A percentile compares a stretch with the other conserved stretches of the same genome.
phyloP scores from a whole-genome alignment of 2,888 invertebrate species.

The Athripsodes cinereus region DNA sequence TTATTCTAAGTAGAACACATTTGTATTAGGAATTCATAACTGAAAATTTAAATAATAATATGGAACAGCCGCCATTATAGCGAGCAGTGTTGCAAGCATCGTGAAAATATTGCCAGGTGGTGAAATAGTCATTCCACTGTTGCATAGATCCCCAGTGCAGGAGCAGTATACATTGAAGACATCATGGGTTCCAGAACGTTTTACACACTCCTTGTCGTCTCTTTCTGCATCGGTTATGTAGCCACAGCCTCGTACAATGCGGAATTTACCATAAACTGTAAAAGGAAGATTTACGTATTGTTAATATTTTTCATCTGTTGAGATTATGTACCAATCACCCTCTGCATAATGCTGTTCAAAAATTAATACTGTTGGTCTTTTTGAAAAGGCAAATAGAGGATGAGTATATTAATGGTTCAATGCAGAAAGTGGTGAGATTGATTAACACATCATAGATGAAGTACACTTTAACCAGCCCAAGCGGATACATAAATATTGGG shows the following conservation, averaged over 20 bases:
- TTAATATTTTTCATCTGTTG: too few species aligned
- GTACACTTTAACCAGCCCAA: too few species aligned
- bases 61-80: conserved; percentile 6
- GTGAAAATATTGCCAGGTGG: conserved; percentile 13
- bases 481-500: too few species aligned
- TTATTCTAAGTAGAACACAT: too few species aligned
- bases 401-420: too few species aligned
- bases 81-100: conserved; percentile 12
- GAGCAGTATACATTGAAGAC: conserved; percentile 71
- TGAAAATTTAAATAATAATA: conserved; percentile 6
- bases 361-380: too few species aligned
- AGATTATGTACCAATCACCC: too few species aligned
- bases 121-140: conserved; percentile 41
- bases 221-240: conserved; percentile 60
- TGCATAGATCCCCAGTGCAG: conserved; percentile 73
- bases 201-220: conserved; percentile 57
- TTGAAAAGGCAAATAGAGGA: too few species aligned
- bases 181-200: conserved; percentile 67
- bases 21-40: conserved; percentile 21
- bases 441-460: too few species aligned
- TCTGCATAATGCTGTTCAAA: too few species aligned
- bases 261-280: conserved; percentile 68
- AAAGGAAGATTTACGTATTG: too few species aligned
- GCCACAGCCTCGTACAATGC: conserved; percentile 77
- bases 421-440: too few species aligned